These are phyloP conservation scores for Zaprionus kolodkinae DNA, from an alignment of 1,140 invertebrate genomes.

Conservation along the genomic window DNA sequence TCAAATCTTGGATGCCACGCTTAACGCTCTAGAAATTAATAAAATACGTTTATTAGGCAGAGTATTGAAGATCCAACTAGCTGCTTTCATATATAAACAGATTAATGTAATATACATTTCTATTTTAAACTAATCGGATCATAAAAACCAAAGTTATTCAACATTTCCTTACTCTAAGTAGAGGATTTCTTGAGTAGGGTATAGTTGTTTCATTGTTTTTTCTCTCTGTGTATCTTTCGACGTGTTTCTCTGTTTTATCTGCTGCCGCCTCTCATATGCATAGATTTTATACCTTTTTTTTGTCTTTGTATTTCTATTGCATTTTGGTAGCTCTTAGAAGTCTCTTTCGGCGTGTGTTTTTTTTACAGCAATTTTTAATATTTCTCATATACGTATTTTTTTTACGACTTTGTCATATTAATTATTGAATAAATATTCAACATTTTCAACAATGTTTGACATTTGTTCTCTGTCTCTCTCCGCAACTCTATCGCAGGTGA, in stretches of 20 bases:
- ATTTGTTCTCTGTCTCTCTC: background rate
- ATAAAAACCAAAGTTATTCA: too few relatives aligned
- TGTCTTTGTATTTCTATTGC: constrained; percentile 33
- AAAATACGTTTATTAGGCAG: too few relatives aligned
- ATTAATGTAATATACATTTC: too few relatives aligned
- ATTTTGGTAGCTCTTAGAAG: constrained; percentile 13
- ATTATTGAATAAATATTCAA: background rate
- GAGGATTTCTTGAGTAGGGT: background rate
- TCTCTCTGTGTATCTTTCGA: background rate
- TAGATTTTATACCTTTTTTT: constrained; percentile 29
- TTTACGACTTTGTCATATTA: constrained; percentile 18
- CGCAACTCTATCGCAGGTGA: background rate
- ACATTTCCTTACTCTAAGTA: too few relatives aligned
- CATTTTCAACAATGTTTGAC: constrained; percentile 12
- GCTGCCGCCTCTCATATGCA: constrained; percentile 17
- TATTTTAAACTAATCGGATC: too few relatives aligned
- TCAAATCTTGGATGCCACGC: too few relatives aligned
- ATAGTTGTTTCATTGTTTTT: background rate
- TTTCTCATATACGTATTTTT: constrained; percentile 6
- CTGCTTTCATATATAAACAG: too few relatives aligned
- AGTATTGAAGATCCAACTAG: too few relatives aligned
- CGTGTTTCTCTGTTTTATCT: constrained; percentile 17
- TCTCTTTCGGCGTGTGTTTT: background rate
- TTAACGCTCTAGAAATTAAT: too few relatives aligned
- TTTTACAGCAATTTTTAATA: constrained; percentile 30